Evolutionary conservation across 2,797 vertebrate genomes (phyloP).

Genomic region (Malacoraja senta): DNA sequence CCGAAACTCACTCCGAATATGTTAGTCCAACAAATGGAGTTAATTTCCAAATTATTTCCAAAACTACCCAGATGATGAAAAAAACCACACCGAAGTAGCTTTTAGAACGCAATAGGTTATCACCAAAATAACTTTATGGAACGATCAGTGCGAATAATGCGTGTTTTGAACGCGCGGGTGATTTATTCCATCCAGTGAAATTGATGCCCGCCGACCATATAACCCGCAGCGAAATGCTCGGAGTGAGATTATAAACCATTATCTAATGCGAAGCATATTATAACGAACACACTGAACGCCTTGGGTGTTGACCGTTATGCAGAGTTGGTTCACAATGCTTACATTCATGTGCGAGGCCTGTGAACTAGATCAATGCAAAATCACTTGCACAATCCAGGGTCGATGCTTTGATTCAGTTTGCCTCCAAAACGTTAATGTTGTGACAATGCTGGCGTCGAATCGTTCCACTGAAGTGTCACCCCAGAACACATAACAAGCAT

Average conservation of each 20-base stretch:
- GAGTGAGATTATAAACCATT: not conserved
- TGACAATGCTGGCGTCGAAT: not conserved
- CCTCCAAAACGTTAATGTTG: not conserved
- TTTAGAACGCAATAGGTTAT: not conserved
- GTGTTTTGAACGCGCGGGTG: not conserved
- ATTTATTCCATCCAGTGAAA: not conserved
- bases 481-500: not conserved
- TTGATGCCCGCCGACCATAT: not conserved
- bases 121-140: slow-evolving; percentile 8
- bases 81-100: not conserved
- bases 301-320: not conserved
- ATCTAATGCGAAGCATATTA: not conserved
- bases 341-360: not conserved
- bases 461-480: not conserved
- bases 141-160: not conserved
- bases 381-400: not conserved
- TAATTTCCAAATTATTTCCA: not conserved
- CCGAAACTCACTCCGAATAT: not conserved
- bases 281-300: not conserved
- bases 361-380: not conserved
- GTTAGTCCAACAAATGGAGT: not conserved
- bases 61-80: not conserved
- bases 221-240: not conserved
- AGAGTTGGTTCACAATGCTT: not conserved
- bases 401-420: not conserved